These are phyloP conservation scores for Narcine bancroftii DNA, from an alignment of 2,113 vertebrate species.

Conservation along the genomic window DNA sequence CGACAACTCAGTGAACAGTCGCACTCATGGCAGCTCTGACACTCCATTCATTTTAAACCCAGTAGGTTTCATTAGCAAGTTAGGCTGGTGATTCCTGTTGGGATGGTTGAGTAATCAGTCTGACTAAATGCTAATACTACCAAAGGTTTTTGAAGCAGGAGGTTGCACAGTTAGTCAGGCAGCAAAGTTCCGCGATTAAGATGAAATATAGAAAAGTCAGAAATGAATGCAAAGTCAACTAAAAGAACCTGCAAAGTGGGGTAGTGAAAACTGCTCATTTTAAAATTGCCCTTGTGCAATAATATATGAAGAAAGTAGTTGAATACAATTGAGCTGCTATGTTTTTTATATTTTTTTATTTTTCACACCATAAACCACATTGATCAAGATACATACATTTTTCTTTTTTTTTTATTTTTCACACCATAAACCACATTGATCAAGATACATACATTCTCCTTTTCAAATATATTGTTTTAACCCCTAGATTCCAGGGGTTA, in stretches of 20 bases:
- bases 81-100: neutral
- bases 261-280: neutral
- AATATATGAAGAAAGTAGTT: neutral
- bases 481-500: too few species aligned
- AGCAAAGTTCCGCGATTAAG: neutral
- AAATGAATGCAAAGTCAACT: neutral
- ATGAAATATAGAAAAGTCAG: neutral
- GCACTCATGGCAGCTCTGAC: conserved; percentile 19
- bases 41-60: conserved; percentile 19
- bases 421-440: too few species aligned
- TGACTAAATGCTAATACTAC: conserved; percentile 16
- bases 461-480: too few species aligned
- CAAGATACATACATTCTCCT: too few species aligned
- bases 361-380: too few species aligned
- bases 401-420: too few species aligned
- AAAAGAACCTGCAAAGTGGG: too few species aligned
- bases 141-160: neutral
- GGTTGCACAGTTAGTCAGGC: neutral
- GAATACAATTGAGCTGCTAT: neutral
- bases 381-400: too few species aligned
- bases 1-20: conserved; percentile 18
- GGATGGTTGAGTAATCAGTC: neutral
- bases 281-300: neutral
- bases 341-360: too few species aligned
- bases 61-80: conserved; percentile 1